Evolutionary conservation across 2,797 vertebrate species (phyloP).

Genomic region (Gastrophryne carolinensis): DNA sequence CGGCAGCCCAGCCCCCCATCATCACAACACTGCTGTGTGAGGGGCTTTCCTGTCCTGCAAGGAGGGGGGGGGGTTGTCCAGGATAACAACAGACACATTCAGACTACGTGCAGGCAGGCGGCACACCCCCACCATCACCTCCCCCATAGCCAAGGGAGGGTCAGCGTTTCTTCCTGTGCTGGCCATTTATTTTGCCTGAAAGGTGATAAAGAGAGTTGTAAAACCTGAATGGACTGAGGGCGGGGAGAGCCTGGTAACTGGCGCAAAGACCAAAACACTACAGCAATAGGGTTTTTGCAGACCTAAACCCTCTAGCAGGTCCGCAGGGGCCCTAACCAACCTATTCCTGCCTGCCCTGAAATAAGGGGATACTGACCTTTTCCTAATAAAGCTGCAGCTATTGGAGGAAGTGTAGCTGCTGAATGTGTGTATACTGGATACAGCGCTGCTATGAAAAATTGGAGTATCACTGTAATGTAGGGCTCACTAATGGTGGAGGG

Average conservation of each 20-base stretch:
- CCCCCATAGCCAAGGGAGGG: not conserved
- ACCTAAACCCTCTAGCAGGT: too few relatives aligned
- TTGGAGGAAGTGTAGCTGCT: too few relatives aligned
- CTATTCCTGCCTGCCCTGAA: too few relatives aligned
- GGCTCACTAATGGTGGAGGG: too few relatives aligned
- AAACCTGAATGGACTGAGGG: not conserved
- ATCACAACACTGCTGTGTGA: not conserved
- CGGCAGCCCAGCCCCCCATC: not conserved
- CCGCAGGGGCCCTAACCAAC: too few relatives aligned
- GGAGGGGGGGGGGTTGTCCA: not conserved
- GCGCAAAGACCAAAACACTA: not conserved
- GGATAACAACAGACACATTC: not conserved
- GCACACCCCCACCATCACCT: too few relatives aligned
- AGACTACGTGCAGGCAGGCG: not conserved
- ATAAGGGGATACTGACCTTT: too few relatives aligned
- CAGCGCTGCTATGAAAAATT: too few relatives aligned
- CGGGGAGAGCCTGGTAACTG: not conserved
- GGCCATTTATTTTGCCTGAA: not conserved
- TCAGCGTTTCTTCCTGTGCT: not conserved
- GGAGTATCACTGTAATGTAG: too few relatives aligned
- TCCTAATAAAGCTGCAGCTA: too few relatives aligned
- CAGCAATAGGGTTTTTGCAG: too few relatives aligned
- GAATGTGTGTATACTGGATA: too few relatives aligned
- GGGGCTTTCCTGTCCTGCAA: slow-evolving; percentile 20
- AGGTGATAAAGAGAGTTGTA: not conserved